phyloP scores from a whole-genome alignment of 2,888 invertebrate species.

The Rhopalosiphum nymphaeae region DNA sequence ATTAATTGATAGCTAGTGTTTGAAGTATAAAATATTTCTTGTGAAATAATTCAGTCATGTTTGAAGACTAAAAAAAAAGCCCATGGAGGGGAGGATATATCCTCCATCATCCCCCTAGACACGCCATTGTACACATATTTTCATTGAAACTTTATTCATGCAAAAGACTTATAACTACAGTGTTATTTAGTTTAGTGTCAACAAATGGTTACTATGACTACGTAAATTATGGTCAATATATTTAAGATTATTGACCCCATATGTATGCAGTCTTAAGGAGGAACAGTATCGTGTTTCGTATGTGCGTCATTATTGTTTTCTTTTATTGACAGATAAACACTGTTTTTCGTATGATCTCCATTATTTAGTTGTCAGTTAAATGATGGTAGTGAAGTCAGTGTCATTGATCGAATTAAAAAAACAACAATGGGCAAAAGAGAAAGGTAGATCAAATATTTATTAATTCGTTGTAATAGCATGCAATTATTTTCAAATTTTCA shows the following conservation, averaged over 20 bases:
- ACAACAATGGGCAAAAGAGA: slow-evolving; percentile 93
- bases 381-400: slow-evolving; percentile 66
- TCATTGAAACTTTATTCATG: neutral
- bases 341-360: neutral
- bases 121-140: neutral
- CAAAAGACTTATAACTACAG: slow-evolving; percentile 19
- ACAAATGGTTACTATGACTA: slow-evolving; percentile 58
- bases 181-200: slow-evolving; percentile 44
- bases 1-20: no score
- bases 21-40: no score
- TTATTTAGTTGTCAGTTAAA: neutral
- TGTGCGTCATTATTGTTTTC: neutral
- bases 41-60: no score
- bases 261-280: slow-evolving; percentile 32
- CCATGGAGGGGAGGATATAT: no score
- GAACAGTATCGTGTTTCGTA: slow-evolving; percentile 37
- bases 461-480: neutral
- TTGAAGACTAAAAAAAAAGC: no score
- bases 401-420: slow-evolving; percentile 89
- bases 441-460: slow-evolving; percentile 82
- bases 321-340: slow-evolving; percentile 25
- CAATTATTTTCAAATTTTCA: neutral
- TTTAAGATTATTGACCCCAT: slow-evolving; percentile 59
- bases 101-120: no score
- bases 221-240: slow-evolving; percentile 55